Evolutionary conservation across 2,797 vertebrate genomes (phyloP).

Genomic region (Alauda arvensis): DNA sequence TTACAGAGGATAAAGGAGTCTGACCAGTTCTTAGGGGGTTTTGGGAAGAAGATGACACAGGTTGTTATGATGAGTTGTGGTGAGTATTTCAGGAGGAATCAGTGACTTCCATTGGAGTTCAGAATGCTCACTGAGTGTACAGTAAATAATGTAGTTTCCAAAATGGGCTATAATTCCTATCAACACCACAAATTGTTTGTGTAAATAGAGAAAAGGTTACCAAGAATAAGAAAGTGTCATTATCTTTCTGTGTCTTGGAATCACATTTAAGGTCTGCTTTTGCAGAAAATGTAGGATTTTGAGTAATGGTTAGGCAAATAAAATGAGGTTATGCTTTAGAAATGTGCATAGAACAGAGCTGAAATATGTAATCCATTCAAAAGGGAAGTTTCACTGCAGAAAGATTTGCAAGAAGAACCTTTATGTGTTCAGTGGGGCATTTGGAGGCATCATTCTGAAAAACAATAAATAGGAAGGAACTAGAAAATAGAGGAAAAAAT

Average conservation of each 20-base stretch:
- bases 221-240: background rate
- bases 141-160: background rate
- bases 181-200: background rate
- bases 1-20: background rate
- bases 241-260: background rate
- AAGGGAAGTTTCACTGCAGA: background rate
- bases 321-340: background rate
- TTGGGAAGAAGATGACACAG: background rate
- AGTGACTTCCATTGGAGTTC: background rate
- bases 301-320: background rate
- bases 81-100: background rate
- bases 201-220: background rate
- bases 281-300: background rate
- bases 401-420: background rate
- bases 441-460: background rate
- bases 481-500: background rate
- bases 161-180: background rate
- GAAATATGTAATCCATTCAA: background rate
- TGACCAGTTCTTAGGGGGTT: background rate
- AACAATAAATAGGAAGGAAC: background rate
- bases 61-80: background rate
- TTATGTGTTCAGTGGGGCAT: background rate
- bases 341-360: background rate
- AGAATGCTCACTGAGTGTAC: background rate
- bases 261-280: background rate